Evolutionary conservation across 2,797 vertebrate genomes (phyloP), one percentile per base, ranked within the genome.

Genomic region (Pteropus rufus): DNA sequence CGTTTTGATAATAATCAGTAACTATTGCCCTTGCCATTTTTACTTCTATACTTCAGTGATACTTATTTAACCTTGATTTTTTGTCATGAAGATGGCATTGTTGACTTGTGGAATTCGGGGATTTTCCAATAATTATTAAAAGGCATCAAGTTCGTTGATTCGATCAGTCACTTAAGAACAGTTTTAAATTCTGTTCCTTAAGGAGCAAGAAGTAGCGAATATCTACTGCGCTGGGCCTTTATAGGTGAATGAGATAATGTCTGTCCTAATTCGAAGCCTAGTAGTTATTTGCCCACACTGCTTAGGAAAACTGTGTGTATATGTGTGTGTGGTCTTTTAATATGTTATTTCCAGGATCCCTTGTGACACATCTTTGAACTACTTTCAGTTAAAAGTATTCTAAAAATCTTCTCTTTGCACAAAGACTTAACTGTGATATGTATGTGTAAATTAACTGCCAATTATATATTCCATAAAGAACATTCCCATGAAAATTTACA

Each of bases 361-460:
- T 93, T 93, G 26, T 88, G 31, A 91, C 60, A 31, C 39, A 41
- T 95, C 49, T 93, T 83, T 10, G 31, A 97, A 16, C 44, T 91
- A 46, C 54, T 94, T 90, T 70, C 14, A 72, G 34, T 89, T 58
- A 92, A 52, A 96, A 82, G 67, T 88, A 65, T 92, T 88, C 31
- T 88, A 80, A 96, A 96, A 52, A 72, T 77, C 96, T 94, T 91
- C 44, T 95, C 4, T 91, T 16, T 95, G n/a, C 4, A 31, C 24
- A 87, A 46, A 72, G 79, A 82, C 41, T 93, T 94, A 31, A 31
- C n/a, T 41, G 10, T 95, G 72, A 62, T 80, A 76, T 73, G 29
- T 88, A 23, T 44, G 9, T 89, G n/a, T 93, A 89, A 96, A 46
- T 89, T 91, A 91, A 67, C 19, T 85, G 24, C 46, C 23, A 86